Base-by-base conservation (phyloP, 2,113 vertebrate genomes). In the Leptodactylus fuscus region DNA sequence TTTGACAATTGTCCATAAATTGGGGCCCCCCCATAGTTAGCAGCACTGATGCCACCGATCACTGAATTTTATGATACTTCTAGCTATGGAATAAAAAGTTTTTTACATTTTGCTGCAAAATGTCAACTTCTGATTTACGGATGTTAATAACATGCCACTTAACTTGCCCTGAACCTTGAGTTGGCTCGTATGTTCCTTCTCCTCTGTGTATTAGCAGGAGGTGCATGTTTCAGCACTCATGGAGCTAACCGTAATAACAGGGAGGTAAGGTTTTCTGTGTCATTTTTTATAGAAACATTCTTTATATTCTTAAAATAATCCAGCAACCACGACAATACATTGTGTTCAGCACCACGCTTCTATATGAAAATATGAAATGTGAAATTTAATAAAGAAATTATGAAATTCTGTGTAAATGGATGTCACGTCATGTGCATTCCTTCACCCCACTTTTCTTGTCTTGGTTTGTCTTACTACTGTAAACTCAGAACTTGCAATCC, bases 121-220 rank as follows among this genome's bases (percentile, higher is more conserved):
- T 20, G 32, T 44, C 55, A 65, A 6, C 18, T 1, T 48, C 27
- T 81, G 78, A 81, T 81, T 81, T 27, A 81, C 38, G 18, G 22
- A 27, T 81, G 41, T 65, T 65, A 80, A 41, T 81, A 44, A 81
- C 38, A 12, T 65, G 55, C 55, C 36, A 81, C 78, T 62, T 81
- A 29, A 41, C 55, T 73, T 73, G 22, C 36, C 70, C 70, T 73
- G 70, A 73, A 71, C 69, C 69, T 41, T 41, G 69, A n/a, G 36
- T 41, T 73, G 70, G 36, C 70, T 46, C 36, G 29, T 46, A 51
- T 20, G 48, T 79, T 55, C 49, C 49, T 79, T 9, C 41, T 49
- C 51, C 49, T 38, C 29, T 79, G 49, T 58, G 76, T n/a, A 53
- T 58, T 29, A 55, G 22, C 24, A 58, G 51, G 18, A 36, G 49